Conservation (phyloP, 2,797 vertebrate genomes). For the Paramormyrops hopkinsi region DNA sequence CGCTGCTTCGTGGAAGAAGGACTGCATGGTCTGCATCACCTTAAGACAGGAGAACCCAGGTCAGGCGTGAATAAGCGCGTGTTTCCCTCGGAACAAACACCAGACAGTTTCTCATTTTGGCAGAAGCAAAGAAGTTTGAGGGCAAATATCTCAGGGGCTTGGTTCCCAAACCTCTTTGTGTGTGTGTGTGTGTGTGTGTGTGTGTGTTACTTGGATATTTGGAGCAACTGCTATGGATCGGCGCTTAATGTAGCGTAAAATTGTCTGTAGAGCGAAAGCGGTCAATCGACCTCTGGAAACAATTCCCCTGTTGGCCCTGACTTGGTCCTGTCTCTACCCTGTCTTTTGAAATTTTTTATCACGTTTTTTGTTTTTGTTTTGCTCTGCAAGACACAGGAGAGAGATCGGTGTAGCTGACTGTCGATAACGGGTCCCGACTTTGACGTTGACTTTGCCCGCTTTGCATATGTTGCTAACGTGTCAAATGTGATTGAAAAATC, state of each 20-base stretch:
- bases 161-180: not conserved
- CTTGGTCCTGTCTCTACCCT: not conserved
- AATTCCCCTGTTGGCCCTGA: no score
- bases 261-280: not conserved
- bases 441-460: not conserved
- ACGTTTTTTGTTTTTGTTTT: not conserved
- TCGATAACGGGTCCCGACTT: not conserved
- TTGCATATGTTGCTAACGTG: not conserved
- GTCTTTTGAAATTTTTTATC: not conserved
- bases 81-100: not conserved
- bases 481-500: not conserved
- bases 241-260: not conserved
- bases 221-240: not conserved
- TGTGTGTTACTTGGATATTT: not conserved
- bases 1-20: not conserved
- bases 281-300: not conserved
- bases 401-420: not conserved
- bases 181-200: not conserved
- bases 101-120: not conserved
- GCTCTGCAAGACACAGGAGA: not conserved
- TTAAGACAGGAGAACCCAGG: not conserved
- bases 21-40: not conserved
- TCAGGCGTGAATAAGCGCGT: not conserved
- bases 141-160: not conserved
- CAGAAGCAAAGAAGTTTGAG: not conserved